Percentiles rank a stretch among this genome's conserved stretches.
Conservation (phyloP, 2,888 invertebrate genomes). For the Sphecodes monilicornis region DNA sequence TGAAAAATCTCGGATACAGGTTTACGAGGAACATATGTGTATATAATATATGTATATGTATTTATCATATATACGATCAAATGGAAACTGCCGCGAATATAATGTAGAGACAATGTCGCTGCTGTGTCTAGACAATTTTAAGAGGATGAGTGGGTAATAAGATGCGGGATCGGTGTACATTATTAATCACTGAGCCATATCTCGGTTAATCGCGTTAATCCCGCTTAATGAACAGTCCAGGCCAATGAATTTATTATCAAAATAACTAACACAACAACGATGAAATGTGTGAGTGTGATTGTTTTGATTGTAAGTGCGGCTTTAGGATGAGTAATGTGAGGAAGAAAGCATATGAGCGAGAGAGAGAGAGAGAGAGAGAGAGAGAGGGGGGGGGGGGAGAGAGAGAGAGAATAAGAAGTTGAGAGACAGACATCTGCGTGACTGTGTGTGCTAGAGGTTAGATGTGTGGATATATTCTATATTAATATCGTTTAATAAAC, state of each 20-base stretch:
- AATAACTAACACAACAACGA: not conserved
- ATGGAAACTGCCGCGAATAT: not conserved
- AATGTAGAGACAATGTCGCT: not conserved
- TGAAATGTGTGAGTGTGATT: too few relatives aligned
- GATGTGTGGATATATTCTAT: too few relatives aligned
- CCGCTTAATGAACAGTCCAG: not conserved
- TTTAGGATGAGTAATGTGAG: too few relatives aligned
- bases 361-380: too few relatives aligned
- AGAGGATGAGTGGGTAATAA: not conserved
- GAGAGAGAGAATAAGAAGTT: too few relatives aligned
- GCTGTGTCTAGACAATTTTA: not conserved
- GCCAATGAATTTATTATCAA: not conserved
- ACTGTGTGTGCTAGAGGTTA: too few relatives aligned
- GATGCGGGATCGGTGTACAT: not conserved
- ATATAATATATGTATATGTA: not conserved
- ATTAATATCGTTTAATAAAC: too few relatives aligned
- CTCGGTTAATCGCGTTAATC: not conserved
- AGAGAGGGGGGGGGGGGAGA: too few relatives aligned
- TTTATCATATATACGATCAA: not conserved
- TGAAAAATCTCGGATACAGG: constrained; percentile 10
- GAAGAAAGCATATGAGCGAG: too few relatives aligned
- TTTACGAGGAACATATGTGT: not conserved
- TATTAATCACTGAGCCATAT: not conserved
- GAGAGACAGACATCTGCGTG: too few relatives aligned
- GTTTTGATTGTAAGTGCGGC: too few relatives aligned